Conservation (phyloP, 2,797 vertebrate genomes). For the Neomorphus geoffroyi region DNA sequence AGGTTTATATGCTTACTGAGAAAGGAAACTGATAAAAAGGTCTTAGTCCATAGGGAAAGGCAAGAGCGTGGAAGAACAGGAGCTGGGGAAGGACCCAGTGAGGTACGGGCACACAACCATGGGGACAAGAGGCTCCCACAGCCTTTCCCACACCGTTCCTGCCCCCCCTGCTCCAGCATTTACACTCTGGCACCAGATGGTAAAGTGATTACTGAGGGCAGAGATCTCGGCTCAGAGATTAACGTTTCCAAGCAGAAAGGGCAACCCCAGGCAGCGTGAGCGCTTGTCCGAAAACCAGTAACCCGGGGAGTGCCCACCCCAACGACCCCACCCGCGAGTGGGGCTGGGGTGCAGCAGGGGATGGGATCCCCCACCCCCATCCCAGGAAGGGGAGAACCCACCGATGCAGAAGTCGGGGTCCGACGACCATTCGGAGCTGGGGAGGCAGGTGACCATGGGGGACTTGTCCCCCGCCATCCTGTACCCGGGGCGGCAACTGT, state of each 20-base stretch:
- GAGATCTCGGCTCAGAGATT: not conserved
- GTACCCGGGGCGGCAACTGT: not conserved
- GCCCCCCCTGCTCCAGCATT: not conserved
- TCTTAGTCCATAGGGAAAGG: not conserved
- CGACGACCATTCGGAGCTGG: not conserved
- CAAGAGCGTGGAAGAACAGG: not conserved
- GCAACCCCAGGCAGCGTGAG: rapidly evolving
- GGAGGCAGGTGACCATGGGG: rapidly evolving
- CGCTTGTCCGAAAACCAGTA: not conserved
- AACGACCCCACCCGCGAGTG: no score
- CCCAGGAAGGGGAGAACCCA: not conserved
- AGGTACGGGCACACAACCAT: rapidly evolving
- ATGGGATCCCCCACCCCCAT: rapidly evolving
- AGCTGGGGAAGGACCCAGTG: rapidly evolving
- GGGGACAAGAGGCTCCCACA: no score
- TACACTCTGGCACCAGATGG: rapidly evolving
- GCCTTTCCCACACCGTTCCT: not conserved
- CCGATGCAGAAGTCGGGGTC: not conserved
- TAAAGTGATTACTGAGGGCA: not conserved
- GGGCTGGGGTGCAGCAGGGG: not conserved
- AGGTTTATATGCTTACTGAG: not conserved
- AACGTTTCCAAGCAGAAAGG: rapidly evolving
- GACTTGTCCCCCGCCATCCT: rapidly evolving
- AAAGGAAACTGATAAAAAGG: not conserved
- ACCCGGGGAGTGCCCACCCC: rapidly evolving